Conservation (phyloP, 2,113 vertebrate species). For the Pogona vitticeps region DNA sequence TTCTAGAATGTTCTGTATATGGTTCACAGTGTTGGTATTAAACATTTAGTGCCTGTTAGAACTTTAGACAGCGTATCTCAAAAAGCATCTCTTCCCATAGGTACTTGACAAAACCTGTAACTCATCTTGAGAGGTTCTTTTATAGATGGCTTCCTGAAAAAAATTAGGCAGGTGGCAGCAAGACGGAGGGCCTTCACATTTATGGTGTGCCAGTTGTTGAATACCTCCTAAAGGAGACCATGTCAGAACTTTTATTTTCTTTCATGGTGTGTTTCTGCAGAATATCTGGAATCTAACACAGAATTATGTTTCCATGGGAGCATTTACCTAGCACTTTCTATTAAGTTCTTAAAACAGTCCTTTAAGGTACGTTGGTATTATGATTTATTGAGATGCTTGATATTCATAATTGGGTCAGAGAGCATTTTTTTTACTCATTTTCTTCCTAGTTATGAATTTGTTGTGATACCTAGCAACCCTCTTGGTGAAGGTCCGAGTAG, state of each 20-base stretch:
- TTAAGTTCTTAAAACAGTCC: background rate
- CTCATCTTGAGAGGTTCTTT: background rate
- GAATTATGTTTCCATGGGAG: background rate
- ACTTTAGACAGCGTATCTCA: background rate
- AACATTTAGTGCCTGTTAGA: background rate
- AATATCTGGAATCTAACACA: background rate
- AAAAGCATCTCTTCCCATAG: background rate
- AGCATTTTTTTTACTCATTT: conserved; percentile 38
- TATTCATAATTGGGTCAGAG: conserved; percentile 7
- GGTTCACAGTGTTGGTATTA: background rate
- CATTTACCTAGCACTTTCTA: background rate
- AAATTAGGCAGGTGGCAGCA: background rate
- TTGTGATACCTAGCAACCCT: conserved; percentile 90
- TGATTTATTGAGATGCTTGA: background rate
- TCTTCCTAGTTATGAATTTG: conserved; percentile 90
- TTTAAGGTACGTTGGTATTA: background rate
- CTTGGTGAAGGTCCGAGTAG: conserved; percentile 89
- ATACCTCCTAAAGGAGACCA: background rate
- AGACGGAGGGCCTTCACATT: background rate
- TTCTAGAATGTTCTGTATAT: no score
- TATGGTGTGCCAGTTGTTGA: background rate
- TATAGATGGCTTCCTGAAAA: background rate
- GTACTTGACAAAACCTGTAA: background rate
- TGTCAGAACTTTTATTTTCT: background rate
- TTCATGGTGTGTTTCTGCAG: background rate